Evolutionary conservation across 2,888 invertebrate species (phyloP).

Genomic region (Steinernema hermaphroditum): DNA sequence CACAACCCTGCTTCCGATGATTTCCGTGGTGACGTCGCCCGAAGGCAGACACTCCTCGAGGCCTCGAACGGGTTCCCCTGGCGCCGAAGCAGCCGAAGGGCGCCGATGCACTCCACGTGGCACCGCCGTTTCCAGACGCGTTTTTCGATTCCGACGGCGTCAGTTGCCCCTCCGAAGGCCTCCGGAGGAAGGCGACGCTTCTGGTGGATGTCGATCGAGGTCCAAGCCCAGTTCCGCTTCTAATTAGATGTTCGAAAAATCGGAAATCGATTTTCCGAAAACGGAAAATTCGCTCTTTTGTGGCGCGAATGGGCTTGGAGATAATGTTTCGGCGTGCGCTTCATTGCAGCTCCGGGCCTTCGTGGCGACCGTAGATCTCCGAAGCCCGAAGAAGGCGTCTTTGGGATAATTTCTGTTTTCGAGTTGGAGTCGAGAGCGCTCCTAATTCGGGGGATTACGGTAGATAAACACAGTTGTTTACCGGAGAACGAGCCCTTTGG

Average conservation of each 20-base stretch:
- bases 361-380: no score
- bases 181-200: no score
- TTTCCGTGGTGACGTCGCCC: no score
- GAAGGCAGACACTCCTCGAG: no score
- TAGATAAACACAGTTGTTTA: neutral
- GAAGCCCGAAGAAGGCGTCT: no score
- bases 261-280: neutral
- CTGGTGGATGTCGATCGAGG: neutral
- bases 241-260: neutral
- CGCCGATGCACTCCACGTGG: neutral
- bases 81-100: no score
- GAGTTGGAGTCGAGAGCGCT: neutral
- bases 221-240: neutral
- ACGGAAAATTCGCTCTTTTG: no score
- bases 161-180: neutral
- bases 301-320: no score
- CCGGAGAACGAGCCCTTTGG: neutral
- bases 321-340: no score
- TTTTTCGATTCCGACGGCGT: neutral
- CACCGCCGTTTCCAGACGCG: neutral
- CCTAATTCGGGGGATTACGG: neutral
- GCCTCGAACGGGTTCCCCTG: no score
- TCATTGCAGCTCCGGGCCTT: no score
- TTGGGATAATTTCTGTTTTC: constrained; percentile 1
- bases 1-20: no score